Evolutionary conservation across 1,140 invertebrate genomes (phyloP).

Genomic region (Thaumatotibia leucotreta): DNA sequence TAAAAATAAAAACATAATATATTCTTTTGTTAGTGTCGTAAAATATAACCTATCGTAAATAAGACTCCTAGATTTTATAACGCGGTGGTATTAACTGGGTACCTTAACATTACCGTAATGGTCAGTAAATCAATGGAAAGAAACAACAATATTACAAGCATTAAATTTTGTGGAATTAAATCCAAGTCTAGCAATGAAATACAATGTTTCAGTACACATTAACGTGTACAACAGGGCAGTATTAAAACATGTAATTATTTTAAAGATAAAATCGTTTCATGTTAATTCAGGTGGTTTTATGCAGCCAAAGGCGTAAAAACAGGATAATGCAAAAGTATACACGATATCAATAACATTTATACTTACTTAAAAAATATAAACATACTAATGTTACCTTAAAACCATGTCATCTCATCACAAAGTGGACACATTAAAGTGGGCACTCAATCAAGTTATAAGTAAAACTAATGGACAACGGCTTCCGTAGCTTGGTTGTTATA

Average conservation of each 20-base stretch:
- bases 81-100: conserved; percentile 39
- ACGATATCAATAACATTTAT: no score
- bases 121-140: conserved; percentile 51
- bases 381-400: no score
- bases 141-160: conserved; percentile 53
- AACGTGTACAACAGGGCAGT: not conserved
- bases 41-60: conserved; percentile 41
- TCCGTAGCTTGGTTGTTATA: no score
- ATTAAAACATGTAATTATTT: not conserved
- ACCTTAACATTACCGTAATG: conserved; percentile 47
- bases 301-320: no score
- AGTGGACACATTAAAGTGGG: no score
- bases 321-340: no score
- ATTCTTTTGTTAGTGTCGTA: conserved; percentile 38
- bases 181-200: conserved; percentile 39
- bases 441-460: no score
- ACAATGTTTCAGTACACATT: conserved; percentile 21
- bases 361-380: no score
- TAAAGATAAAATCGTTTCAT: not conserved
- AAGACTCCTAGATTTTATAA: conserved; percentile 47
- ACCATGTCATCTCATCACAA: no score
- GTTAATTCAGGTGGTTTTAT: not conserved
- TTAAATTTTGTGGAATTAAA: conserved; percentile 39
- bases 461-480: no score
- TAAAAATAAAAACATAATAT: conserved; percentile 30